Evolutionary conservation across 2,113 vertebrate species (phyloP), one percentile per base, ranked within the genome.

Genomic region (Eonycteris spelaea): DNA sequence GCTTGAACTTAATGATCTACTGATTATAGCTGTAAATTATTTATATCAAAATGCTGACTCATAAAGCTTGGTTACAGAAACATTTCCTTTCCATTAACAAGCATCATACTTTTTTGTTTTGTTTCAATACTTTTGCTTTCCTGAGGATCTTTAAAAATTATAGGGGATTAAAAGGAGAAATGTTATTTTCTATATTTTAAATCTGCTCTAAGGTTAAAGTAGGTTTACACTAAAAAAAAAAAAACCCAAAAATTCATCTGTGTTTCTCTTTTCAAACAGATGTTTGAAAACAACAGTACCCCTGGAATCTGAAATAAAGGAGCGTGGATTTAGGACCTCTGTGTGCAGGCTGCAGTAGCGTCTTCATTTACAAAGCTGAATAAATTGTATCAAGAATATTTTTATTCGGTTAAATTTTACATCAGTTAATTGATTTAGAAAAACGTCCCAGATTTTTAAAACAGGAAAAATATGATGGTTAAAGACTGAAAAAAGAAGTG

Each of bases 31-130:
- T 95, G 7, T 80, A 92, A 90, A 94, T 96, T 96, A 91, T 88
- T 91, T 57, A 63, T 75, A 94, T 86, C 53, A 63, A 68, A 97
- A 91, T 90, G 65, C 83, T 94, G 74, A 94, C 40, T 95, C 87
- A 93, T 73, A 88, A 77, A 86, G 78, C 21, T 57, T 74, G 48
- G 45, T 68, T 70, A 85, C 22, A 84, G 53, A 89, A 93, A 55
- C 57, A 35, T 38, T 55, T 48, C 65, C 57, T 88, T 92, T 55
- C 86, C 77, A 51, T 83, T 74, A 94, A 94, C 35, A 35, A 91
- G 38, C 8, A 71, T 13, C 71, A 7, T 22, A 8, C 5, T 87
- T 59, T 74, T 14, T 22, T 16, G 51, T 51, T 51, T 48, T 61
- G 19, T 19, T 73, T 28, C 18, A 74, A 53, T 53, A 30, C 28